A percentile compares a stretch with the other conserved stretches of the same genome.
Conservation (phyloP, 2,888 invertebrate genomes). For the Cheilosia vernalis region DNA sequence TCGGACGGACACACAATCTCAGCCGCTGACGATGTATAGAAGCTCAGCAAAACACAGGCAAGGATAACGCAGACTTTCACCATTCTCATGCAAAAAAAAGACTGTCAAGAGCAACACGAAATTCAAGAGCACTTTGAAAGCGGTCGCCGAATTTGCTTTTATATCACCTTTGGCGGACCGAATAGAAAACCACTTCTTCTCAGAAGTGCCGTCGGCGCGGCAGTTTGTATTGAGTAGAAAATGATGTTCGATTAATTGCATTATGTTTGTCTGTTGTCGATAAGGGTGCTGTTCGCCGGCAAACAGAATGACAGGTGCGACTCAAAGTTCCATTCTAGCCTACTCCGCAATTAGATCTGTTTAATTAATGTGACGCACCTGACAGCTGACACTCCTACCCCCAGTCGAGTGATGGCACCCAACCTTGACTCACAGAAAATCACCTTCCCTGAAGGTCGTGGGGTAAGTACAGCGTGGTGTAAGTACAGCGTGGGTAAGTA, state of each 20-base stretch:
- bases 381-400: too few species aligned
- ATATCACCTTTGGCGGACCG: conserved; percentile 28
- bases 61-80: conserved; percentile 54
- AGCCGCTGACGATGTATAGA: conserved; percentile 27
- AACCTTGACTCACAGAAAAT: neutral
- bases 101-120: conserved; percentile 15
- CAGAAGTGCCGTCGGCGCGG: conserved; percentile 1
- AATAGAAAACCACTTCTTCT: neutral
- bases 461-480: neutral
- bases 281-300: conserved; percentile 14
- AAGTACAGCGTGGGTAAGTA: too few species aligned
- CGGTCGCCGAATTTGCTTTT: conserved; percentile 32
- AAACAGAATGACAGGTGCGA: neutral
- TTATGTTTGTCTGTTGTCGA: conserved; percentile 29
- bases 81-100: conserved; percentile 22
- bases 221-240: conserved; percentile 48
- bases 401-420: too few species aligned
- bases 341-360: too few species aligned
- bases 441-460: neutral
- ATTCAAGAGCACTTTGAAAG: conserved; percentile 5
- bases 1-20: conserved; percentile 71
- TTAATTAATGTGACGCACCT: too few species aligned
- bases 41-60: conserved; percentile 27
- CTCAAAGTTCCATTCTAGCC: too few species aligned
- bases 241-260: conserved; percentile 62